These are phyloP conservation scores for Chesias legatella DNA, from an alignment of 2,888 invertebrate species.

Conservation along the genomic window DNA sequence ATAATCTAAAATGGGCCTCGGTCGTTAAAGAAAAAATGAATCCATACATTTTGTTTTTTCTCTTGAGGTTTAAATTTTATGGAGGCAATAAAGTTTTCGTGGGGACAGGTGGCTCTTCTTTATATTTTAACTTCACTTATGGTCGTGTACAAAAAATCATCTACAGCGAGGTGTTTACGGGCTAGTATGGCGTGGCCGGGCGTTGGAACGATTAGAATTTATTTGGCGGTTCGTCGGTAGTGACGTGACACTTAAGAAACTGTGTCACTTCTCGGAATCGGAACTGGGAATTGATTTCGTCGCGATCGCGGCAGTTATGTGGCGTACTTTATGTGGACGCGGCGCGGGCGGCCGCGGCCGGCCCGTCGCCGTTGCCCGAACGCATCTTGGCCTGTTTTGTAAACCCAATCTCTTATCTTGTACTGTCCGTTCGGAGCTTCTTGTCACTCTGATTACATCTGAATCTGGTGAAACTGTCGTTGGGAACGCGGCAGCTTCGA, in stretches of 20 bases:
- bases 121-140: conserved; percentile 68
- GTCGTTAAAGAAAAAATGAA: conserved; percentile 65
- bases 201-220: conserved; percentile 66
- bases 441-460: conserved; percentile 72
- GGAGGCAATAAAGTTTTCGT: conserved; percentile 77
- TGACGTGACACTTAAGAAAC: conserved; percentile 79
- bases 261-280: conserved; percentile 79
- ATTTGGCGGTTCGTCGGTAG: conserved; percentile 76
- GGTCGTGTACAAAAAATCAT: conserved; percentile 52
- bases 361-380: conserved; percentile 28
- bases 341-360: conserved; percentile 30
- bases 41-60: conserved; percentile 68
- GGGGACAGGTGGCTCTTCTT: conserved; percentile 80
- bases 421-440: conserved; percentile 60
- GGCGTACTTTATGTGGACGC: conserved; percentile 65
- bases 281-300: conserved; percentile 77
- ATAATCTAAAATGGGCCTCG: conserved; percentile 73
- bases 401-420: conserved; percentile 63
- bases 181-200: conserved; percentile 61
- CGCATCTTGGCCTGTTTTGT: conserved; percentile 50
- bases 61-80: conserved; percentile 79
- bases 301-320: conserved; percentile 75
- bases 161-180: conserved; percentile 58
- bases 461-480: conserved; percentile 66
- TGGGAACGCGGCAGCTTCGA: conserved; percentile 61